Conservation (phyloP, 2,113 vertebrate species). For the Otolemur garnettii region DNA sequence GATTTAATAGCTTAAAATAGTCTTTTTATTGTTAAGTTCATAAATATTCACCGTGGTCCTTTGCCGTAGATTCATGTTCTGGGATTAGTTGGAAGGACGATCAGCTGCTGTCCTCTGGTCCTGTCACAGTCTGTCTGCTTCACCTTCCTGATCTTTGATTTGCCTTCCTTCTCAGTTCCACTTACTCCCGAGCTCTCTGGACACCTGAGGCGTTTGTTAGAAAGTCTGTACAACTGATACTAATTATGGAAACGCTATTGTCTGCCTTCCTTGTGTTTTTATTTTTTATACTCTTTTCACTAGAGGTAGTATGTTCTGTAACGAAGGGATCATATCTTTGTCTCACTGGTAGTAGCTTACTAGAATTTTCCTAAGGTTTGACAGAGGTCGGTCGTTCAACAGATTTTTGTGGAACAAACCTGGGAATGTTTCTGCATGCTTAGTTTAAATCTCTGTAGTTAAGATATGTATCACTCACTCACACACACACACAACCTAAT, state of each 20-base stretch:
- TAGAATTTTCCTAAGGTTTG: slow-evolving; percentile 46
- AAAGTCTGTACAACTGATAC: slow-evolving; percentile 66
- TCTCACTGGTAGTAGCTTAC: slow-evolving; percentile 34
- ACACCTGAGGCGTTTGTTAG: slow-evolving; percentile 72
- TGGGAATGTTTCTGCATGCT: slow-evolving; percentile 46
- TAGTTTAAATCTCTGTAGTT: slow-evolving; percentile 10
- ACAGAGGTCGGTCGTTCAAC: neutral
- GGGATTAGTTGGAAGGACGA: slow-evolving; percentile 51
- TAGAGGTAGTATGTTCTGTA: slow-evolving; percentile 48
- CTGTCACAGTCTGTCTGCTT: slow-evolving; percentile 31
- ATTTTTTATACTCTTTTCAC: slow-evolving; percentile 44
- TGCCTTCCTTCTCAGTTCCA: slow-evolving; percentile 65
- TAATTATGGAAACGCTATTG: slow-evolving; percentile 36
- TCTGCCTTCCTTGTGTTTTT: slow-evolving; percentile 60
- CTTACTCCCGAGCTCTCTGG: slow-evolving; percentile 64
- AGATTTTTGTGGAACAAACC: slow-evolving; percentile 69
- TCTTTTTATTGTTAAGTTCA: slow-evolving; percentile 35
- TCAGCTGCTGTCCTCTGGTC: slow-evolving; percentile 39
- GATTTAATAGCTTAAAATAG: slow-evolving; percentile 48
- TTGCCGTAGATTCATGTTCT: slow-evolving; percentile 45
- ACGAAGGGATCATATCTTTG: slow-evolving; percentile 43
- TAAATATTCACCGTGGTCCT: slow-evolving; percentile 26
- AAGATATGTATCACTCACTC: neutral
- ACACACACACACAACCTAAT: neutral
- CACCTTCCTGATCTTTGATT: slow-evolving; percentile 64